A percentile compares a stretch with the other conserved stretches of the same genome.
Evolutionary conservation across 2,797 vertebrate species (phyloP).

Genomic region (Eulemur rubriventer): DNA sequence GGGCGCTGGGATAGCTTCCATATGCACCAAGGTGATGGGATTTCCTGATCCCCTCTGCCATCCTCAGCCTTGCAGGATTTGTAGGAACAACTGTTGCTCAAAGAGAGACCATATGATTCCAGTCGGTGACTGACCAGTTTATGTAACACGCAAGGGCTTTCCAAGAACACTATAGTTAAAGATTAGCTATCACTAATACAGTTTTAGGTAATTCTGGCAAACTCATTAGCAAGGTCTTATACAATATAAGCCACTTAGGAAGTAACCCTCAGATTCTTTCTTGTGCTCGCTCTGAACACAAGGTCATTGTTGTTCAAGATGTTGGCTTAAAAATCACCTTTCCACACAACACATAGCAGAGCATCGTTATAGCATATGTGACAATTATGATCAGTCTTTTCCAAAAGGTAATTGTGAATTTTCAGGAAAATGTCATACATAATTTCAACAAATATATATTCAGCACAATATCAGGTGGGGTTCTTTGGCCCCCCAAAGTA

Average conservation of each 20-base stretch:
- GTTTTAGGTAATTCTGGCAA: neutral
- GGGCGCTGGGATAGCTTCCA: constrained; percentile 64
- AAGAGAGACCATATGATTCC: constrained; percentile 19
- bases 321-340: neutral
- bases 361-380: neutral
- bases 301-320: neutral
- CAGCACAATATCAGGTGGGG: neutral
- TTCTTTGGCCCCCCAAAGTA: neutral
- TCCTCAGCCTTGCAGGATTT: constrained; percentile 5
- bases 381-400: neutral
- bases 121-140: neutral
- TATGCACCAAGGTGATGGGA: neutral
- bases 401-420: neutral
- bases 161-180: neutral
- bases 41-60: constrained; percentile 48
- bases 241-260: neutral
- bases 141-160: neutral
- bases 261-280: neutral
- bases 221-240: neutral
- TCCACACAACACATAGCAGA: neutral
- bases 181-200: neutral
- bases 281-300: neutral
- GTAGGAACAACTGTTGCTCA: constrained; percentile 25
- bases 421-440: neutral
- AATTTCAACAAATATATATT: neutral